Evolutionary conservation across 2,113 vertebrate species (phyloP), one percentile per base, ranked within the genome.

Genomic region (Microcebus lehilahytsara): DNA sequence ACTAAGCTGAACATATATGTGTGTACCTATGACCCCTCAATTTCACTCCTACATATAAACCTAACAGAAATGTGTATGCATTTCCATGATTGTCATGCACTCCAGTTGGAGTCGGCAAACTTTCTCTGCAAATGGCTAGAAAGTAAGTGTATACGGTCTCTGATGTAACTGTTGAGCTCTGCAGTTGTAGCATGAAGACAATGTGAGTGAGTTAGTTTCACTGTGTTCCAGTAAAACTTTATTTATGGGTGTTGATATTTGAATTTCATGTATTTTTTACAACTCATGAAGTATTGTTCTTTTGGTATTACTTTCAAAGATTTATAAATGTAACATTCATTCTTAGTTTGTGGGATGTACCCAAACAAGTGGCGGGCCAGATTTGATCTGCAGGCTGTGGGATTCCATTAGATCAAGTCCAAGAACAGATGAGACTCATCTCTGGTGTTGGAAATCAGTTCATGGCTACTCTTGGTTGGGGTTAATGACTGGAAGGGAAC

Each of bases 251-350:
- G 22, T 6, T 86, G 46, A 91, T 80, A 94, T 85, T 78, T 89
- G 64, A 89, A 79, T 84, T 89, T 77, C 17, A n/a, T 86, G 0
- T 60, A 46, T 93, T 93, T 93, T 92, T 85, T 49, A 53, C 17
- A 53, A 75, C 58, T 92, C 30, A 2, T 75, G 64, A 94, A 79
- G 32, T 95, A 64, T 22, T 37, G 23, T 69, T 89, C 71, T 49
- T 77, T 85, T 86, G 37, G 23, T 27, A 46, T 83, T 77, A 80
- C 84, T 95, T 89, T 88, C 60, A 89, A 93, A 77, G 95, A 81
- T 96, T 97, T 93, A 60, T 40, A 79, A 84, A 34, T 92, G 64
- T 71, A 66, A 93, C 80, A 49, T 40, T 17, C 64, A 19, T 93
- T 89, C 25, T 77, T 81, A 34, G 32, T 94, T 51, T 88, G 17